A percentile compares a stretch with the other conserved stretches of the same genome.
These are phyloP conservation scores for Polypedilum pembai DNA, from an alignment of 1,140 invertebrate species.

Conservation along the genomic window DNA sequence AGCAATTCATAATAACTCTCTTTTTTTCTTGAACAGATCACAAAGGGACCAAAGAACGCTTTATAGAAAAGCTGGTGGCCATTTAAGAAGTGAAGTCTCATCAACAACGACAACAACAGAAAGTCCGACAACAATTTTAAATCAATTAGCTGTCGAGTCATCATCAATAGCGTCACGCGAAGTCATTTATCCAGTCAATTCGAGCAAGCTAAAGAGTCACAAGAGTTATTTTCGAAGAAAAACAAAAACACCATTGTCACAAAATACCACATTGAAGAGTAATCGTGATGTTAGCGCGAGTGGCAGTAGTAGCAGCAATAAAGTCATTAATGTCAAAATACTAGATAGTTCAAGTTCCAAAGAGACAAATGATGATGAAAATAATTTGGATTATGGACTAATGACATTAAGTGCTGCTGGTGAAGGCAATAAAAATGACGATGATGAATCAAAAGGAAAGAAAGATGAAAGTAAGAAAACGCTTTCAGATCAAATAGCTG, in stretches of 20 bases:
- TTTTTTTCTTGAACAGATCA: conserved; percentile 3
- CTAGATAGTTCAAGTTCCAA: conserved; percentile 18
- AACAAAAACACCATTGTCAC: neutral
- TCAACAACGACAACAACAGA: conserved; percentile 8
- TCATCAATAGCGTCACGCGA: conserved; percentile 9
- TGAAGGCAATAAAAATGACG: conserved; percentile 38
- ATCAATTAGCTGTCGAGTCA: neutral
- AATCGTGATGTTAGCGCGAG: neutral
- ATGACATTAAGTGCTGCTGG: conserved; percentile 11
- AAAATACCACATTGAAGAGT: neutral
- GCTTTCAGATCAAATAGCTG: conserved; percentile 73
- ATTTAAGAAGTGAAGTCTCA: neutral
- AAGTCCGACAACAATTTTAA: neutral
- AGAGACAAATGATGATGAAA: conserved; percentile 21
- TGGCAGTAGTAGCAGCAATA: neutral
- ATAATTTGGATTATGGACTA: neutral
- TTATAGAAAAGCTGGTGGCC: neutral
- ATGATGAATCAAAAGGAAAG: conserved; percentile 49
- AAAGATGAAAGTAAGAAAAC: conserved; percentile 73
- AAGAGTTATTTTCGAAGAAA: neutral
- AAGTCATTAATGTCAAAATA: conserved; percentile 16
- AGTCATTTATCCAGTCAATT: conserved; percentile 21
- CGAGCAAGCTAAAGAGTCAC: neutral
- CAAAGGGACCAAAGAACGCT: conserved; percentile 15
- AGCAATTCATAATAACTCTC: neutral